Base-by-base conservation (phyloP, 2,888 invertebrate species). In the Caenorhabditis parvicauda region DNA sequence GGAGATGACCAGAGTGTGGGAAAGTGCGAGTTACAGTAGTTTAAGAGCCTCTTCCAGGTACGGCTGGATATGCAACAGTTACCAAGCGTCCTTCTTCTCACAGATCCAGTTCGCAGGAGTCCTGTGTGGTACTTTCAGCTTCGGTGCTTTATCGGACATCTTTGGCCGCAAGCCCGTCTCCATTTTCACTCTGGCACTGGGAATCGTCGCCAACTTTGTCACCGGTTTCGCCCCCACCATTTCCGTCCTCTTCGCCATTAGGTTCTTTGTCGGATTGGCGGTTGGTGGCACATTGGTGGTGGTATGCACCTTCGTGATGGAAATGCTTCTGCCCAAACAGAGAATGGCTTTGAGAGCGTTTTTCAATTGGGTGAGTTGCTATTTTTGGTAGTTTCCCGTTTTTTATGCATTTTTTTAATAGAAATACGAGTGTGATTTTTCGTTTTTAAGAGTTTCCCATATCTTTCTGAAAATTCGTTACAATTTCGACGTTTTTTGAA, bases 271-370 rank as follows among this genome's bases (percentile, higher is more conserved):
- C n/a, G 73, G 73, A n/a, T 55, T 71, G 6, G 54, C 66, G 3
- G 59, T 73, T 21, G 73, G 78, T 28, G 79, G 79, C 39, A 71
- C 73, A 19, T 58, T 80, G 7, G 78, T 77, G 7, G 79, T 77
- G 28, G 76, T 76, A 4, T 80, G 75, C 51, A 76, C 79, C 12
- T 79, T 75, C 54, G 77, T 78, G 19, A 80, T 80, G 78, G 79
- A 79, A 59, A 67, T 76, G 71, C 69, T 79, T n/a, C 65, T 77
- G 14, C 78, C 79, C 1, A 60, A 79, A 45, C 79, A 80, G 57
- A 51, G 79, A 59, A 79, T 79, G 77, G 75, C 78, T 12, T 65
- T 79, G 21, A 45, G 79, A 27, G 80, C 78, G 7, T 77, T 79
- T 57, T 74, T 80, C 63, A 79, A 80, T 50, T 79, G 79, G 79